Conservation (phyloP, 2,797 vertebrate genomes). For the Malacoraja senta region DNA sequence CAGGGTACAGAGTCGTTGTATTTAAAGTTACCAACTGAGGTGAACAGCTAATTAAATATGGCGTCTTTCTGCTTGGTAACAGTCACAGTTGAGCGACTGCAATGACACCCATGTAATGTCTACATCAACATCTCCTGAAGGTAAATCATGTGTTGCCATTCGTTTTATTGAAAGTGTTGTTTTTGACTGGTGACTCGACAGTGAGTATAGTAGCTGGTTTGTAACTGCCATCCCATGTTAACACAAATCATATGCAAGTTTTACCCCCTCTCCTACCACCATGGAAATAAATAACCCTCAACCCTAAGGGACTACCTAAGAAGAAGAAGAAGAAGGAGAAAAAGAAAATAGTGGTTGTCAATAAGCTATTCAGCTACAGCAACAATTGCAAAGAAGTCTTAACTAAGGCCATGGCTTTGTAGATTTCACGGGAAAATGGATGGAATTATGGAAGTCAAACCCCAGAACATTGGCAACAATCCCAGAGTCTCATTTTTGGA, state of each 20-base stretch:
- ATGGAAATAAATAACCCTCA: too few species aligned
- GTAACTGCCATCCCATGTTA: too few species aligned
- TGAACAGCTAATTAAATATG: not conserved
- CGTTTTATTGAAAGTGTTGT: not conserved
- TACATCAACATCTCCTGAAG: not conserved
- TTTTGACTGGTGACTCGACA: not conserved
- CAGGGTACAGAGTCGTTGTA: not conserved
- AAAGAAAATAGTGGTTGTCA: not conserved
- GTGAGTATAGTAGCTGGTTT: not conserved
- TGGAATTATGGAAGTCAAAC: slow-evolving; percentile 17
- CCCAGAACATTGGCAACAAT: not conserved
- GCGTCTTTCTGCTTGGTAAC: not conserved
- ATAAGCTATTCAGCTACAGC: not conserved
- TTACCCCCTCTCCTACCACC: too few species aligned
- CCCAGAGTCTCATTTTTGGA: slow-evolving; percentile 25
- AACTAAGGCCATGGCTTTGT: not conserved
- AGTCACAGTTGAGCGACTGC: not conserved
- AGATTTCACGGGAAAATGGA: not conserved
- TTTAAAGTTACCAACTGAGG: not conserved
- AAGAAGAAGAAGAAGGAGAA: too few species aligned
- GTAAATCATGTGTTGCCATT: not conserved
- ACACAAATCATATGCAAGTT: too few species aligned
- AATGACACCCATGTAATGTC: not conserved
- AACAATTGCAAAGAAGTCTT: not conserved
- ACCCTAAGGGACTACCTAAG: too few species aligned